phyloP scores from a whole-genome alignment of 23 tunicate species.

The Ciona savignyi region DNA sequence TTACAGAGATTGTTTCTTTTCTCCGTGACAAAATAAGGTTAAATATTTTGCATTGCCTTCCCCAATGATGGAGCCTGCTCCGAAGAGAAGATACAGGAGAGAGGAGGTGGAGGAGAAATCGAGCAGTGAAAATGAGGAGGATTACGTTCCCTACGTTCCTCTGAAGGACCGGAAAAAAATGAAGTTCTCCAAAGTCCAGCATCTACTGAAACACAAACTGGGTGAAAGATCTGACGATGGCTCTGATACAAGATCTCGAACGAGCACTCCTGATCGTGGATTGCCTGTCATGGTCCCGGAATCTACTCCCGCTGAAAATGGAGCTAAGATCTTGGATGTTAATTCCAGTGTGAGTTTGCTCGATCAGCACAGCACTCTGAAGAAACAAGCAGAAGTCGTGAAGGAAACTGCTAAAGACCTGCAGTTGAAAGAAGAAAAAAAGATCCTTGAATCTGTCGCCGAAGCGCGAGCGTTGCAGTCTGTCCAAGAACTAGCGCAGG shows the following conservation, averaged over 20 bases:
- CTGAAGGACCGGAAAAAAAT: slow-evolving; percentile 78
- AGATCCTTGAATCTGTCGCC: slow-evolving; percentile 79
- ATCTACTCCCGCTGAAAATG: too few species aligned
- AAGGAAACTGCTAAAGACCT: slow-evolving; percentile 87
- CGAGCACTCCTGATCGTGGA: slow-evolving; percentile 2
- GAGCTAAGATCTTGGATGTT: too few species aligned
- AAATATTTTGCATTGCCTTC: too few species aligned
- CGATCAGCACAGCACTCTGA: slow-evolving; percentile 73
- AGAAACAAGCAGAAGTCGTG: slow-evolving; percentile 81
- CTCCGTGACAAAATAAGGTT: too few species aligned
- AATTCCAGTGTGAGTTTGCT: slow-evolving; percentile 57
- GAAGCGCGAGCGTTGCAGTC: slow-evolving; percentile 89
- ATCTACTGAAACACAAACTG: slow-evolving; percentile 34
- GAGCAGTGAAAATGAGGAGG: too few species aligned
- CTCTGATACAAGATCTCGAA: background rate
- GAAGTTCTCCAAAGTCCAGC: slow-evolving; percentile 27
- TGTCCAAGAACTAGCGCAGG: slow-evolving; percentile 86
- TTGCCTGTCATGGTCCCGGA: background rate
- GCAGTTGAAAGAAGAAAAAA: slow-evolving; percentile 83
- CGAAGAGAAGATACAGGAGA: too few species aligned
- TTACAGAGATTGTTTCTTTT: too few species aligned
- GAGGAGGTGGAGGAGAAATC: too few species aligned
- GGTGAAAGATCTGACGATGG: background rate
- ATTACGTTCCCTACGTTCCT: slow-evolving; percentile 77
- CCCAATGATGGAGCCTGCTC: too few species aligned